These are phyloP conservation scores for Anthophora plumipes DNA, from an alignment of 2,888 invertebrate genomes.

Conservation along the genomic window DNA sequence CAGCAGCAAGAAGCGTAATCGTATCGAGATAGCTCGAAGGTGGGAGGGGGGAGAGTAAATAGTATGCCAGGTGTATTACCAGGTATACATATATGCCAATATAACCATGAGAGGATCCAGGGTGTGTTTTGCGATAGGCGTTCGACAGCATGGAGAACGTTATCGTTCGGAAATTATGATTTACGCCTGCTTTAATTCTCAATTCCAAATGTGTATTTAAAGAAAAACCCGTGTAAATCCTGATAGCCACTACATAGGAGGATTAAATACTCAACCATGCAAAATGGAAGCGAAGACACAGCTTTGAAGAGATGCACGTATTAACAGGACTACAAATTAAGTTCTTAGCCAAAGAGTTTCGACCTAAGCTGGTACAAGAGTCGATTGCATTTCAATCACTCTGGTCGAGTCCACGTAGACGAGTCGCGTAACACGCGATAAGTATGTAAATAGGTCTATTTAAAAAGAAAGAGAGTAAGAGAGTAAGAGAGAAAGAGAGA, in stretches of 20 bases:
- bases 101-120: not conserved
- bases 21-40: not conserved
- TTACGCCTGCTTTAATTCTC: not conserved
- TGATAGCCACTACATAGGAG: not conserved
- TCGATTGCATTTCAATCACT: not conserved
- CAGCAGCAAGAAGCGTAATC: conserved; percentile 33
- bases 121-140: conserved; percentile 1
- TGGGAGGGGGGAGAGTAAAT: not conserved
- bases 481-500: no score
- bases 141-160: conserved; percentile 12
- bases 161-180: conserved; percentile 20
- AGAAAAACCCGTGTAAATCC: not conserved
- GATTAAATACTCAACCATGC: not conserved
- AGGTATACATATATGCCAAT: no score
- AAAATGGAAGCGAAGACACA: not conserved
- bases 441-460: conserved; percentile 17
- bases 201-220: not conserved
- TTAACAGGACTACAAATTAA: not conserved
- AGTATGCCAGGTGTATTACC: not conserved
- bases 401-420: not conserved
- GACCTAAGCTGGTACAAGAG: not conserved
- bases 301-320: not conserved
- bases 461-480: no score
- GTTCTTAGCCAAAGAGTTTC: not conserved
- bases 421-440: conserved; percentile 12